Percentiles rank a stretch among this genome's conserved stretches.
Conservation (phyloP, 2,888 invertebrate genomes). For the Drosophila neotestacea region DNA sequence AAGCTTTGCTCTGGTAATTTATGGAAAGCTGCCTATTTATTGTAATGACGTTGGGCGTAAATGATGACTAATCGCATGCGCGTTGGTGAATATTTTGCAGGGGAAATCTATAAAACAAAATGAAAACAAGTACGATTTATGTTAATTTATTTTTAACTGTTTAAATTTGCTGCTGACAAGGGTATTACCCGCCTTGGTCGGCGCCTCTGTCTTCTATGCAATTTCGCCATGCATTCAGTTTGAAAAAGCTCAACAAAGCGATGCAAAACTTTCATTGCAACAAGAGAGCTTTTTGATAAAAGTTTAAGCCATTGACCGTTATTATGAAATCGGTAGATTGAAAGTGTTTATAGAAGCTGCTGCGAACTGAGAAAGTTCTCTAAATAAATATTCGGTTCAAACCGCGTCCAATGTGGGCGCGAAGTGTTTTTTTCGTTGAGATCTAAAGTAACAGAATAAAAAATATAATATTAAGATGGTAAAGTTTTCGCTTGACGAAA, state of each 20-base stretch:
- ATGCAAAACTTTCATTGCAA: constrained; percentile 1
- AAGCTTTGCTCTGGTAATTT: not conserved
- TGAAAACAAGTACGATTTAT: not conserved
- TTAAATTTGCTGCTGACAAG: not conserved
- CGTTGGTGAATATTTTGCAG: not conserved
- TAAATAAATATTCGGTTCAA: too few species aligned
- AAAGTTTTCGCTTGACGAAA: constrained; percentile 90
- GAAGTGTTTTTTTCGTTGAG: not conserved
- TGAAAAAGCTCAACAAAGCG: constrained; percentile 16
- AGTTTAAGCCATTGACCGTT: constrained; percentile 9
- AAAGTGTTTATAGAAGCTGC: constrained; percentile 27
- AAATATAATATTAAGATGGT: constrained; percentile 30
- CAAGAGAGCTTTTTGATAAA: constrained; percentile 16
- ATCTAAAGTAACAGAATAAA: not conserved
- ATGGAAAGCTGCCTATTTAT: constrained; percentile 5
- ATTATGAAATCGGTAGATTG: constrained; percentile 32
- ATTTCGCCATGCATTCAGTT: constrained; percentile 22
- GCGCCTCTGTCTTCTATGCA: constrained; percentile 4
- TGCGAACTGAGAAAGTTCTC: not conserved
- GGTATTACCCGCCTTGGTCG: not conserved
- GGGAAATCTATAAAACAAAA: not conserved
- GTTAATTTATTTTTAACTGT: not conserved
- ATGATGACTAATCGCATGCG: constrained; percentile 5
- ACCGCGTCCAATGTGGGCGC: constrained; percentile 42
- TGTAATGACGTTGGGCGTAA: not conserved